Evolutionary conservation across 1,140 invertebrate species (phyloP).

Genomic region (Drosophila albomicans): DNA sequence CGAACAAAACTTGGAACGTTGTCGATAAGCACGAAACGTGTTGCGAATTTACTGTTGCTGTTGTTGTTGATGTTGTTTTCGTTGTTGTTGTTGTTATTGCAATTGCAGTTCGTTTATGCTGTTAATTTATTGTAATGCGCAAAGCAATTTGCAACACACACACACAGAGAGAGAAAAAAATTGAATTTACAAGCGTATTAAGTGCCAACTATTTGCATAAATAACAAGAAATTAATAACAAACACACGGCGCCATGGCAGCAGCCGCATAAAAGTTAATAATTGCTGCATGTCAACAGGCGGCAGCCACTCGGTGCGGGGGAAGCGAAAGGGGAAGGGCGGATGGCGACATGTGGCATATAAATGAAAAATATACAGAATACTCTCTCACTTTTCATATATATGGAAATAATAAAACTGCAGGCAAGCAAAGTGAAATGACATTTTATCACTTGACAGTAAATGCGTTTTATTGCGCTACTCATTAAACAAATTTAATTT

Average conservation of each 20-base stretch:
- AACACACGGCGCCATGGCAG: constrained; percentile 80
- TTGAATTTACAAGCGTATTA: constrained; percentile 73
- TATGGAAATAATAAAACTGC: constrained; percentile 35
- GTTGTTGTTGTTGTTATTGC: constrained; percentile 13
- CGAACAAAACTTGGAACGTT: constrained; percentile 40
- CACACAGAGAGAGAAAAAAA: constrained; percentile 14
- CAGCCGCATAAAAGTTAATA: constrained; percentile 81
- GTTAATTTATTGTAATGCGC: constrained; percentile 77
- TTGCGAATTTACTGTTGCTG: constrained; percentile 27
- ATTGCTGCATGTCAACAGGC: constrained; percentile 80
- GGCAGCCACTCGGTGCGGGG: neutral
- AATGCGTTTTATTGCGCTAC: constrained; percentile 78
- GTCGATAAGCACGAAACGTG: constrained; percentile 71
- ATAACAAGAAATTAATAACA: constrained; percentile 84
- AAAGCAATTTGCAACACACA: constrained; percentile 61
- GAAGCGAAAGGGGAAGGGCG: constrained; percentile 1
- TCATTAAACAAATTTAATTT: constrained; percentile 83
- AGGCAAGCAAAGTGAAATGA: constrained; percentile 57
- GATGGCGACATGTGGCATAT: constrained; percentile 68
- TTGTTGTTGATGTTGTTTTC: neutral
- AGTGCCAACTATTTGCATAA: constrained; percentile 84
- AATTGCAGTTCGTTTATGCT: constrained; percentile 52
- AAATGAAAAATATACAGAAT: constrained; percentile 73
- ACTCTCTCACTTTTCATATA: neutral
- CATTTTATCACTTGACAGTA: constrained; percentile 83